phyloP scores from a whole-genome alignment of 1,140 invertebrate genomes.

The Probaryconus sp. region DNA sequence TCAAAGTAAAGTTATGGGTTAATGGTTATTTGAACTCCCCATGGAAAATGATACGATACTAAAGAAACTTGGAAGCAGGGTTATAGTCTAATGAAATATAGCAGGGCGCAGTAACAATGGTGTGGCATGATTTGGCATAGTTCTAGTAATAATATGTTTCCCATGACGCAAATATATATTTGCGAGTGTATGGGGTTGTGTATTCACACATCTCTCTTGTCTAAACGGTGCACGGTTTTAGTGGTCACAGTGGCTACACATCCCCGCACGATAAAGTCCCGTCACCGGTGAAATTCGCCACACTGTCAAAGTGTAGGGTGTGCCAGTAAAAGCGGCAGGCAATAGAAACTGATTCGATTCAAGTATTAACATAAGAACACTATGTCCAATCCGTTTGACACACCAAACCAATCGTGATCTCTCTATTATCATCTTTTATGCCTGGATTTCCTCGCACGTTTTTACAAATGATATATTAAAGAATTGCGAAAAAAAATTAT shows the following conservation, averaged over 20 bases:
- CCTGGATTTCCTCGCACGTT: conserved; percentile 23
- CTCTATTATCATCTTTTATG: conserved; percentile 69
- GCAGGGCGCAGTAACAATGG: conserved; percentile 31
- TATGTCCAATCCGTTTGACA: conserved; percentile 71
- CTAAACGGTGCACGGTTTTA: conserved; percentile 65
- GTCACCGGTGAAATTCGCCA: conserved; percentile 72
- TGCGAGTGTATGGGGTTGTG: conserved; percentile 12
- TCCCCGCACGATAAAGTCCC: conserved; percentile 73
- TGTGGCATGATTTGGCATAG: conserved; percentile 57
- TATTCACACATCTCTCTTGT: conserved; percentile 18
- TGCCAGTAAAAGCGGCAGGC: conserved; percentile 49
- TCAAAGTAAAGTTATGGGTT: too few relatives aligned
- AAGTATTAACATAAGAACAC: conserved; percentile 75
- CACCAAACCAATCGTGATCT: conserved; percentile 65
- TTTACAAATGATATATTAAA: too few relatives aligned
- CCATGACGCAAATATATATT: conserved; percentile 66
- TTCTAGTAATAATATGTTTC: conserved; percentile 67
- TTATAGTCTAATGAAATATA: background rate
- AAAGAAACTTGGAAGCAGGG: conserved; percentile 4
- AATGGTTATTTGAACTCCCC: too few relatives aligned
- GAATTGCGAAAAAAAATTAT: too few relatives aligned
- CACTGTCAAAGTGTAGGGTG: conserved; percentile 62
- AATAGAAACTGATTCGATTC: conserved; percentile 67
- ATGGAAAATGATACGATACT: too few relatives aligned
- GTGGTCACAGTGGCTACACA: conserved; percentile 75